Evolutionary conservation across 1,140 invertebrate genomes (phyloP), one percentile per base, ranked within the genome.

Genomic region (Philotrypesis tridentata): DNA sequence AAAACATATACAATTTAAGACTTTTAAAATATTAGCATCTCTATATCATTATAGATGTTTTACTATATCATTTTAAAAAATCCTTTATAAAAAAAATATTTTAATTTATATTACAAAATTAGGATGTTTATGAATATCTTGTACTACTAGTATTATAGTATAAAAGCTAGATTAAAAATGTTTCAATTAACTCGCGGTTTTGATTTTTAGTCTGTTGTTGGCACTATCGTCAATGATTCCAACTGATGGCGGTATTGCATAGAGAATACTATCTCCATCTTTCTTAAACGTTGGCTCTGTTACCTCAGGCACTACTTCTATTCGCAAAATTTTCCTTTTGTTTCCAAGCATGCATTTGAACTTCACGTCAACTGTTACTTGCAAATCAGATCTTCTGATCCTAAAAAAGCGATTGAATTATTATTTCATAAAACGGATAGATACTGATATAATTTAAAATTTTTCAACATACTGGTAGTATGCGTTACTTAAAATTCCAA

Each of bases 401-500:
- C 95, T 96, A 84, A 92, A 43, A 85, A 84, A 71, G 75, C 82
- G 78, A 83, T 75, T 82, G 17, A 77, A 55, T 48, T 21, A 79
- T 37, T 75, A 55, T 2, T 27, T 37, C 23, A 67, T 40, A 73
- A 3, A 12, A 73, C 8, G 17, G 21, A 17, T n/a, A n/a, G 5
- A 43, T 43, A 43, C 9, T 1, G 40, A 14, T 61, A n/a, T 17
- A 23, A 61, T 71, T 31, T 61, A 77, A 79, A 67, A 83, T 72
- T 75, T 82, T 12, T 48, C 80, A n/a, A 94, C 95, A 94, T 92
- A 97, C 96, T 95, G 93, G 83, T 93, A 91, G 88, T 95, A 97
- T 87, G 94, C 93, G 81, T 95, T 94, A 80, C 94, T 94, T 1
- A 99, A 89, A 61, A 96, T 93, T 27, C 97, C 98, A 33, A 99